Conservation (phyloP, 2,113 vertebrate species). For the Trematomus loennbergii region DNA sequence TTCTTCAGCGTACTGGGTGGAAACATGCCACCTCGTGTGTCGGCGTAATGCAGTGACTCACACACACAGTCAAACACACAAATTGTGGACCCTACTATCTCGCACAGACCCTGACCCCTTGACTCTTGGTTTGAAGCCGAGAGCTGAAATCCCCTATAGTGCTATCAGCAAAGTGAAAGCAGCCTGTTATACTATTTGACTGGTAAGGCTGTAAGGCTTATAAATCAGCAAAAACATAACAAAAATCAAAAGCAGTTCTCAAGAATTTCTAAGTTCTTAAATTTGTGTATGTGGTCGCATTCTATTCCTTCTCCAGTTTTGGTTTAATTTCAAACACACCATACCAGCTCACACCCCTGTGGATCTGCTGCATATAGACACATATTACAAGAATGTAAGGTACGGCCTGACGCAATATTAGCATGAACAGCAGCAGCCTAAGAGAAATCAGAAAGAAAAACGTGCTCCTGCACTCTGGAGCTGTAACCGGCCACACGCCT, state of each 20-base stretch:
- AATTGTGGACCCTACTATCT: conserved; percentile 60
- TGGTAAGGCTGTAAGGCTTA: background rate
- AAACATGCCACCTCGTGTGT: conserved; percentile 73
- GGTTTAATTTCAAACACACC: background rate
- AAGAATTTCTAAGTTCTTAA: conserved; percentile 30
- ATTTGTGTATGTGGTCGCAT: conserved; percentile 11
- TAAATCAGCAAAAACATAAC: conserved; percentile 49
- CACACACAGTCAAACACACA: conserved; percentile 43
- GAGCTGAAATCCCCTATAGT: conserved; percentile 62
- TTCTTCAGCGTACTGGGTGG: conserved; percentile 58
- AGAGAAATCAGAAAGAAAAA: conserved; percentile 24
- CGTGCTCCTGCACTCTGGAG: conserved; percentile 4
- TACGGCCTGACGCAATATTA: background rate
- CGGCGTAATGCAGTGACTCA: conserved; percentile 68
- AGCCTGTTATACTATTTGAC: conserved; percentile 48
- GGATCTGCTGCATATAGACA: conserved; percentile 5
- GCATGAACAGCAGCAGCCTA: conserved; percentile 19
- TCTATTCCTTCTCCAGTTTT: conserved; percentile 10
- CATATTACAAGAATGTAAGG: conserved; percentile 24
- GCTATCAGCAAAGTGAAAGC: conserved; percentile 15
- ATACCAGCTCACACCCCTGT: conserved; percentile 13
- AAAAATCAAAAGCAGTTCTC: conserved; percentile 3
- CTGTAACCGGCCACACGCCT: conserved; percentile 27
- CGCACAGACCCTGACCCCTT: conserved; percentile 51
- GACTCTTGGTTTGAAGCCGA: conserved; percentile 56